Conservation (phyloP, 2,888 invertebrate genomes). For the Xylota sylvarum region DNA sequence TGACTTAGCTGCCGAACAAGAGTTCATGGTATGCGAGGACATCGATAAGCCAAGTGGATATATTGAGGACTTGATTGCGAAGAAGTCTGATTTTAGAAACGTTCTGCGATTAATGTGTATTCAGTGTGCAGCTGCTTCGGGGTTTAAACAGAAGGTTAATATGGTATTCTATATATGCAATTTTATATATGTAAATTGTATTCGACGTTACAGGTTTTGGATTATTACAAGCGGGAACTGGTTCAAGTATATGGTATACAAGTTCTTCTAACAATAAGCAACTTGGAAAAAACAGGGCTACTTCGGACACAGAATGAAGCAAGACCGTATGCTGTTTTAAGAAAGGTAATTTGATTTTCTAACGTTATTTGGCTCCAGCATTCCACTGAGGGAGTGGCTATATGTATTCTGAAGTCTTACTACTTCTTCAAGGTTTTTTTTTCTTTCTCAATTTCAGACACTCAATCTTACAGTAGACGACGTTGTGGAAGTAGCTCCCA, state of each 20-base stretch:
- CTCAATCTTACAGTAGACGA: conserved; percentile 95
- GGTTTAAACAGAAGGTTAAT: conserved; percentile 93
- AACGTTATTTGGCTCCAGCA: too few relatives aligned
- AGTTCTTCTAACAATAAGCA: conserved; percentile 92
- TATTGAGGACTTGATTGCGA: conserved; percentile 97
- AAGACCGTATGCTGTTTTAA: conserved; percentile 90
- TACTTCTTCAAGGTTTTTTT: too few relatives aligned
- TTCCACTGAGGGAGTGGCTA: too few relatives aligned
- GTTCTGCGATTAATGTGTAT: conserved; percentile 96
- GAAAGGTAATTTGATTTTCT: conserved; percentile 87
- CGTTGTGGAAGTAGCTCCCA: conserved; percentile 92
- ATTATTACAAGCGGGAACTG: conserved; percentile 90
- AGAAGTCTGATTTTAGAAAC: conserved; percentile 92
- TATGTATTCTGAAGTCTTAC: too few relatives aligned
- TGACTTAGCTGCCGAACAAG: conserved; percentile 93
- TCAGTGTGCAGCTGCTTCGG: conserved; percentile 96
- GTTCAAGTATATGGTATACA: conserved; percentile 95
- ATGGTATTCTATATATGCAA: neutral
- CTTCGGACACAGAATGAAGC: conserved; percentile 90
- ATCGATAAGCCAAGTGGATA: conserved; percentile 94
- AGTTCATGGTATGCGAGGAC: conserved; percentile 95
- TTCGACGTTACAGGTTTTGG: conserved; percentile 84
- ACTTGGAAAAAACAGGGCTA: conserved; percentile 94
- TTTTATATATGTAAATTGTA: neutral
- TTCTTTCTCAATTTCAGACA: conserved; percentile 85